Base-by-base conservation (phyloP, 2,113 vertebrate genomes). In the Pelecanus crispus region DNA sequence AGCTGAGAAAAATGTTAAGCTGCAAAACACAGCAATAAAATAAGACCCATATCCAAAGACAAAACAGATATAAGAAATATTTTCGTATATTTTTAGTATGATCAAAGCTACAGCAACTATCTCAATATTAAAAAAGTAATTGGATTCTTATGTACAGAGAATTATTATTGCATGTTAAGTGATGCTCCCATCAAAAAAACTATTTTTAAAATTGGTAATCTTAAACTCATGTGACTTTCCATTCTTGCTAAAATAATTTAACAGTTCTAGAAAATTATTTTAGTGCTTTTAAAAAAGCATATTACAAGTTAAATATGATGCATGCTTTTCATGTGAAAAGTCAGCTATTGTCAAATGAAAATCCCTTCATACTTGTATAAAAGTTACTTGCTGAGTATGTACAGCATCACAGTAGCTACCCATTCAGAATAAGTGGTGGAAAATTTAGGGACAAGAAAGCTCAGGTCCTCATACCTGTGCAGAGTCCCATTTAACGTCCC, bases 201-300 rank as follows among this genome's bases (percentile, higher is more conserved):
- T 61, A 0, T 59, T 47, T 80, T 67, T 14, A 61, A 74, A 75
- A 75, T 59, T 44, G 47, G 34, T 65, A 10, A 44, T 63, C 19
- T 67, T 87, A 62, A 89, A 74, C 24, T 38, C 26, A 4, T 24
- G 20, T 32, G 59, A 38, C 29, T 85, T 78, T 85, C 88, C 59
- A 88, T 84, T 97, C 81, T 90, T 97, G 73, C 59, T 91, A 29
- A 47, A 83, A 77, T 45, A 89, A 68, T 90, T 68, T 70, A 82
- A 34, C 67, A 75, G 49, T 68, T 95, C 87, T 92, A 61, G 65
- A 92, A 95, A 94, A 87, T 56, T 73, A 42, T 94, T 73, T 67
- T 73, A 63, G 44, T 77, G 72, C 72, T 81, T 61, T 91, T 89
- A 18, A 67, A 18, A 67, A 91, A 71, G 32, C 28, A 24, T 10